These are phyloP conservation scores for Melipona bicolor DNA, from an alignment of 2,888 invertebrate species.

Conservation along the genomic window DNA sequence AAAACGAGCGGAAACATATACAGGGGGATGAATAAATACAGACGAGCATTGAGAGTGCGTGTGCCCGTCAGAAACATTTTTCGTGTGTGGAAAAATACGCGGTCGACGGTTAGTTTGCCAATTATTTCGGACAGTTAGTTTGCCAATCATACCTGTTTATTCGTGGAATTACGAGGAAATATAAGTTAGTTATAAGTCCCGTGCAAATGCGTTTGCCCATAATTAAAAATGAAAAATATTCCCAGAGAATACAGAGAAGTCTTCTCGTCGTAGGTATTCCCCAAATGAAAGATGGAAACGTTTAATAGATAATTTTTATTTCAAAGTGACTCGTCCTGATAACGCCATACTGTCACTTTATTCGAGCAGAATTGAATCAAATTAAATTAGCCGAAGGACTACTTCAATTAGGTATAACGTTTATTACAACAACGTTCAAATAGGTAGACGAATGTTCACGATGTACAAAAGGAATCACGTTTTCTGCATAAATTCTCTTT, in stretches of 20 bases:
- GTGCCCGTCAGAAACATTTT: slow-evolving; percentile 41
- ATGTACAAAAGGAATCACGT: neutral
- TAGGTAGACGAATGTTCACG: neutral
- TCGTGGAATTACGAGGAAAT: neutral
- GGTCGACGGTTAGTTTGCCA: slow-evolving; percentile 42
- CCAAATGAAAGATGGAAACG: neutral
- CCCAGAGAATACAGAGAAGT: neutral
- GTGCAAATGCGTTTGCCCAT: neutral
- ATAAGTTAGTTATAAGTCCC: neutral
- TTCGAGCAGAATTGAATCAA: neutral
- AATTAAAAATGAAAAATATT: neutral
- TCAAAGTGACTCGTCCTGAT: neutral
- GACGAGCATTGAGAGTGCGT: slow-evolving; percentile 1
- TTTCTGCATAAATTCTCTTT: neutral
- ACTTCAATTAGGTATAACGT: slow-evolving; percentile 10
- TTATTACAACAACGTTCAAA: neutral
- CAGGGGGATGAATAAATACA: slow-evolving; percentile 52
- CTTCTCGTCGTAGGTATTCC: neutral
- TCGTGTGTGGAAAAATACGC: slow-evolving; percentile 31
- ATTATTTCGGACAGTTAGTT: slow-evolving; percentile 19
- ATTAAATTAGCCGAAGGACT: neutral
- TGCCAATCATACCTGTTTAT: slow-evolving; percentile 2
- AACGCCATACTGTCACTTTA: neutral
- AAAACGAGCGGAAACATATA: slow-evolving; percentile 52
- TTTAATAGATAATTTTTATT: neutral